A percentile compares a stretch with the other conserved stretches of the same genome.
Evolutionary conservation across 2,113 vertebrate species (phyloP).

Genomic region (Origma solitaria): DNA sequence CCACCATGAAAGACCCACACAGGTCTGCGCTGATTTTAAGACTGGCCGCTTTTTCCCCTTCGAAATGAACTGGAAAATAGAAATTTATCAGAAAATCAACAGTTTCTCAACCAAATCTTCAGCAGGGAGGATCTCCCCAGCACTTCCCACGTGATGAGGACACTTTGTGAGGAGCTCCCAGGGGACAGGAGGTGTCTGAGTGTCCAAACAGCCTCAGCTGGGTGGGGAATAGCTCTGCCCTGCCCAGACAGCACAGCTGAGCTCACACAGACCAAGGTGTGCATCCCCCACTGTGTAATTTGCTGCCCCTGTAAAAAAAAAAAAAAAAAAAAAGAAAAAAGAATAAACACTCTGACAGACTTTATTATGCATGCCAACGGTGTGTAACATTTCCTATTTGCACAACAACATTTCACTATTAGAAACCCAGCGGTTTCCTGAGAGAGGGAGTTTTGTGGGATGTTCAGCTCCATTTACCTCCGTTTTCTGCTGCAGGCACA

Average conservation of each 20-base stretch:
- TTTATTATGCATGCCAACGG: neutral
- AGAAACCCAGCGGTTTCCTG: neutral
- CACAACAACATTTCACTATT: neutral
- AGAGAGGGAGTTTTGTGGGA: neutral
- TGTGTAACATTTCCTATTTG: neutral
- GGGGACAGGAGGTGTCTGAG: neutral
- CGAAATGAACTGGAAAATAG: neutral
- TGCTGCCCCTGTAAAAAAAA: neutral
- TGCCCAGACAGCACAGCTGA: neutral
- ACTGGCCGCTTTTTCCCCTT: neutral
- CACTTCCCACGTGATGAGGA: neutral
- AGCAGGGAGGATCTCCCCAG: neutral
- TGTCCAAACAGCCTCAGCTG: neutral
- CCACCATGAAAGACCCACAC: neutral
- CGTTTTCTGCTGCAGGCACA: neutral
- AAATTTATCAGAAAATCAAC: neutral
- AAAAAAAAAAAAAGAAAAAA: neutral
- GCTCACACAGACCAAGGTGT: neutral
- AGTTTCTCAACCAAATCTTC: neutral
- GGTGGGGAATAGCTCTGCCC: neutral
- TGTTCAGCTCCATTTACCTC: neutral
- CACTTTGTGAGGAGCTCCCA: neutral
- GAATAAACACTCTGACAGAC: neutral
- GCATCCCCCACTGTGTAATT: fast-evolving
- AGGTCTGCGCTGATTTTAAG: neutral